phyloP scores from a whole-genome alignment of 30 jellyfish, hydroid and myxozoan genomes.

The Hydractinia echinata region DNA sequence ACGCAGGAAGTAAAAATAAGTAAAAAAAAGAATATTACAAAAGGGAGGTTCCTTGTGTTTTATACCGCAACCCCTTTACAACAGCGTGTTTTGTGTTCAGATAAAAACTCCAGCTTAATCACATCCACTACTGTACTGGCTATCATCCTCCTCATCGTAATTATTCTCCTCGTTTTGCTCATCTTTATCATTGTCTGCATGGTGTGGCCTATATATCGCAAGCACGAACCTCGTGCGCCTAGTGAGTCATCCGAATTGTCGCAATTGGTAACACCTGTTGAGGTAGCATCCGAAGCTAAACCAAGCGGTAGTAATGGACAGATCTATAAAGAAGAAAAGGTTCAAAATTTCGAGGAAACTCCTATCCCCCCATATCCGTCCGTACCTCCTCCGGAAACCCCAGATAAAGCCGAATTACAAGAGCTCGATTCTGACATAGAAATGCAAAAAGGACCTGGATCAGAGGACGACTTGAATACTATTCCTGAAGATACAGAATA shows the following conservation, averaged over 20 bases:
- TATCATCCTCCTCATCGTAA: constrained; percentile 20
- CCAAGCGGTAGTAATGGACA: constrained; percentile 5
- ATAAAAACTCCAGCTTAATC: constrained; percentile 17
- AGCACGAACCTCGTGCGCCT: constrained; percentile 6
- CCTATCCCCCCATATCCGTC: constrained; percentile 34
- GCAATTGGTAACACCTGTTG: background rate
- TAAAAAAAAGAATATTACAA: too few species aligned
- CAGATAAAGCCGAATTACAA: background rate
- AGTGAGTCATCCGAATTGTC: too few species aligned
- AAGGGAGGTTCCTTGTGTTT: background rate
- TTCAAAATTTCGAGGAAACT: background rate
- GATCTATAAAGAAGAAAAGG: background rate
- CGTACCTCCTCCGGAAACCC: constrained; percentile 30
- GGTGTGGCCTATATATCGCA: constrained; percentile 23
- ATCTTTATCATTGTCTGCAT: constrained; percentile 15
- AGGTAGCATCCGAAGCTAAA: background rate
- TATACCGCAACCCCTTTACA: background rate
- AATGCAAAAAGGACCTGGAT: constrained; percentile 31
- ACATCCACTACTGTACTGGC: constrained; percentile 25
- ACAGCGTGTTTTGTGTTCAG: background rate
- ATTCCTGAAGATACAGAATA: constrained; percentile 27
- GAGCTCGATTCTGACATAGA: constrained; percentile 33
- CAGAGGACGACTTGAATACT: constrained; percentile 43
- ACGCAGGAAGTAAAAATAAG: too few species aligned
- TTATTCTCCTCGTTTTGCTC: constrained; percentile 23